Evolutionary conservation across 2,888 invertebrate genomes (phyloP).

Genomic region (Apamea crenata): DNA sequence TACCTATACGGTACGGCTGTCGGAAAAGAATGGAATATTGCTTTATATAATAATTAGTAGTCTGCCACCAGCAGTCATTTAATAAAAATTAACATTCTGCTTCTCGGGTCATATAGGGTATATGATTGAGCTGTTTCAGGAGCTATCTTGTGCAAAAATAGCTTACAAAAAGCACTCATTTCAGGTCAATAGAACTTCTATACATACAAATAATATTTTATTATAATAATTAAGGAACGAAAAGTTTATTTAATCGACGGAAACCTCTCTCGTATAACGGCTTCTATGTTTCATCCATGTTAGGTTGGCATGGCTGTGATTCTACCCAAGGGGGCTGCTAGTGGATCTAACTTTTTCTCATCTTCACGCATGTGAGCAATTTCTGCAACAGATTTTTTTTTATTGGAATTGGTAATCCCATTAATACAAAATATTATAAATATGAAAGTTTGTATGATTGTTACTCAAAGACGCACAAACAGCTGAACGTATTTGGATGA

Average conservation of each 20-base stretch:
- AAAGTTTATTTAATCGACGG: constrained; percentile 50
- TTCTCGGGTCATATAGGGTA: neutral
- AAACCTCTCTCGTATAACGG: constrained; percentile 76
- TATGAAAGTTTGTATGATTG: neutral
- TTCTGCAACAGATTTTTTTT: constrained; percentile 56
- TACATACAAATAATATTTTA: constrained; percentile 37
- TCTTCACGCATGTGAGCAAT: constrained; percentile 65
- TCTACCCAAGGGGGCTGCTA: neutral
- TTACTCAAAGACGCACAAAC: neutral
- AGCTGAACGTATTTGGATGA: neutral
- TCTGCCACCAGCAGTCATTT: too few relatives aligned
- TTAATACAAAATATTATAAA: neutral
- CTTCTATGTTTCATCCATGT: constrained; percentile 72
- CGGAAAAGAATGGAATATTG: too few relatives aligned
- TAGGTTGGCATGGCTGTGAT: constrained; percentile 23
- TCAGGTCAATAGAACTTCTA: neutral
- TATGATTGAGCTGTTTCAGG: neutral
- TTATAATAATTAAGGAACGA: constrained; percentile 20
- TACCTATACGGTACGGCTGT: too few relatives aligned
- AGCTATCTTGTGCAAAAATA: neutral
- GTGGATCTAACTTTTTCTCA: constrained; percentile 42
- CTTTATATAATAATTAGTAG: too few relatives aligned
- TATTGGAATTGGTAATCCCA: neutral
- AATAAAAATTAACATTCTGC: too few relatives aligned
- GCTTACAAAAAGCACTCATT: neutral